Conservation (phyloP, 2,888 invertebrate species). For the Ornithoptera priamus region DNA sequence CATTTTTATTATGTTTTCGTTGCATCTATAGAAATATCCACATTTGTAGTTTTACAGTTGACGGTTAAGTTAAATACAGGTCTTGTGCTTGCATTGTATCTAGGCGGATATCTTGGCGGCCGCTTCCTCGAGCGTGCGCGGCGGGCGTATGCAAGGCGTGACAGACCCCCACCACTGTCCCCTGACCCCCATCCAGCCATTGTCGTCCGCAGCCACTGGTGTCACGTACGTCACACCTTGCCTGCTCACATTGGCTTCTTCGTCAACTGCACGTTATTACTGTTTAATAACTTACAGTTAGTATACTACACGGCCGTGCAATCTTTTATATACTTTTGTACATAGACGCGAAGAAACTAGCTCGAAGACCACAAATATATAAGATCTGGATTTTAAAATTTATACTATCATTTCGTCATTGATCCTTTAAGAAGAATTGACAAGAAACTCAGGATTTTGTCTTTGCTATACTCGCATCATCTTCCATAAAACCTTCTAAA, state of each 20-base stretch:
- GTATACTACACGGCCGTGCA: too few relatives aligned
- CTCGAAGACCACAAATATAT: neutral
- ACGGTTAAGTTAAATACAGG: neutral
- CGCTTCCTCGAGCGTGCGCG: constrained; percentile 16
- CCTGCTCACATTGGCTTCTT: neutral
- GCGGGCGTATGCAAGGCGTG: constrained; percentile 27
- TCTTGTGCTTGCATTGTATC: neutral
- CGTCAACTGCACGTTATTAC: neutral
- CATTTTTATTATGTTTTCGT: too few relatives aligned
- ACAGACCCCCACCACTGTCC: constrained; percentile 40
- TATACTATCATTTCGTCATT: too few relatives aligned
- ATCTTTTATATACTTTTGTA: neutral
- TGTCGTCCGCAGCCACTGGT: constrained; percentile 7
- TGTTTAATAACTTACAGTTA: neutral
- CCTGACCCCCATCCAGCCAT: constrained; percentile 35
- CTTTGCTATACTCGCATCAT: too few relatives aligned
- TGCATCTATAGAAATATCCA: too few relatives aligned
- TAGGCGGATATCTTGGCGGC: constrained; percentile 6
- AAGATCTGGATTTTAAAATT: too few relatives aligned
- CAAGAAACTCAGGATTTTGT: too few relatives aligned
- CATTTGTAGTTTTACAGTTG: neutral
- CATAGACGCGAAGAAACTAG: too few relatives aligned
- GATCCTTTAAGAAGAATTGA: too few relatives aligned
- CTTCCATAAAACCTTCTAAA: too few relatives aligned
- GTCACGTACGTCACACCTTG: constrained; percentile 8